Conservation (phyloP, 2,888 invertebrate genomes). For the Trachelus troglodyta region DNA sequence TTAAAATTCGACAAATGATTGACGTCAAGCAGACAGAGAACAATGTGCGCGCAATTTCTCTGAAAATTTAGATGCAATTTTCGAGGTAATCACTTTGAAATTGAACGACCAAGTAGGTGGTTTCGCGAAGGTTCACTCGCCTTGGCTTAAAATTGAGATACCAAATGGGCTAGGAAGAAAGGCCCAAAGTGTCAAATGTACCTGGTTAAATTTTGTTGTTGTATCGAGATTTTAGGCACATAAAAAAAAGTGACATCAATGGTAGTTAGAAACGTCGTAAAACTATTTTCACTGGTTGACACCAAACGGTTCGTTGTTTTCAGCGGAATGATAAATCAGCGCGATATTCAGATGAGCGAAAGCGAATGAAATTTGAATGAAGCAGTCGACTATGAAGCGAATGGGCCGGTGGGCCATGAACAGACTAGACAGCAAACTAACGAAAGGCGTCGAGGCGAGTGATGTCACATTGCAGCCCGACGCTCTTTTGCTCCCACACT, state of each 20-base stretch:
- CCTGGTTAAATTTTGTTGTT: background rate
- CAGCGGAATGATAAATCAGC: background rate
- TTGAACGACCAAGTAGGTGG: background rate
- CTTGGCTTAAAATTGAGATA: background rate
- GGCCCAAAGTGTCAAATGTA: background rate
- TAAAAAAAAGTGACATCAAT: background rate
- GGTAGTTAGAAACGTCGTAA: background rate
- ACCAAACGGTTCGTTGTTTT: background rate
- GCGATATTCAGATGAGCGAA: background rate
- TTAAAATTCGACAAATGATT: background rate
- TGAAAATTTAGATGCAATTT: background rate
- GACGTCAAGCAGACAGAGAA: background rate
- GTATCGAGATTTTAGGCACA: background rate
- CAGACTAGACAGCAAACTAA: background rate
- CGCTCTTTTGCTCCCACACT: slow-evolving; percentile 20
- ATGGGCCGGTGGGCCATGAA: background rate
- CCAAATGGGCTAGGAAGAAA: background rate
- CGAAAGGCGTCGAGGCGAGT: slow-evolving; percentile 2
- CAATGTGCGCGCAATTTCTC: background rate
- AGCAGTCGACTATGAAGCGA: background rate
- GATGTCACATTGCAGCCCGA: slow-evolving; percentile 5
- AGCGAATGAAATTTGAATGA: slow-evolving; percentile 4
- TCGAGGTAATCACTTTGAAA: too few species aligned
- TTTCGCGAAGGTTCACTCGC: background rate
- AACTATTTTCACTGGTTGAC: background rate